Percentiles rank a stretch among this genome's conserved stretches.
These are phyloP conservation scores for Neelides folsomi DNA, from an alignment of 2,888 invertebrate genomes.

Conservation along the genomic window DNA sequence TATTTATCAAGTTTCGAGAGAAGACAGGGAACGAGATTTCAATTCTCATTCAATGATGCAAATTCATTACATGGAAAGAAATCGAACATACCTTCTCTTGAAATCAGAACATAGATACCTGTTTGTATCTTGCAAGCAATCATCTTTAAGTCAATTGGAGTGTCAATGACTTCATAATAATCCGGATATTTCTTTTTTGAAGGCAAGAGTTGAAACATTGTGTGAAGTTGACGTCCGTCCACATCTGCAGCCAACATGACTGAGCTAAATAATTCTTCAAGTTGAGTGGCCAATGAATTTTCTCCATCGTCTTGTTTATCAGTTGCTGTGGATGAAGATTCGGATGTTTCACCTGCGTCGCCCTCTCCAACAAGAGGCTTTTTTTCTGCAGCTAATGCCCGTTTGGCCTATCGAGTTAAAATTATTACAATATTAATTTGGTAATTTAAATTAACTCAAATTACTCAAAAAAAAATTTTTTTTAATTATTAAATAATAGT, in stretches of 20 bases:
- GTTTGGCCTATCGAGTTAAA: slow-evolving; percentile 24
- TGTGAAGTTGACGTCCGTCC: slow-evolving; percentile 65
- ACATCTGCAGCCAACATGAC: slow-evolving; percentile 75
- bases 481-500: too few species aligned
- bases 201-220: slow-evolving; percentile 80
- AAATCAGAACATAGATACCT: slow-evolving; percentile 10
- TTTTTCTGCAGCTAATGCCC: slow-evolving; percentile 36
- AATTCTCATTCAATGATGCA: too few species aligned
- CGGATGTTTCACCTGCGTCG: slow-evolving; percentile 52
- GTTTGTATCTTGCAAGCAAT: slow-evolving; percentile 84
- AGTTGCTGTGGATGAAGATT: slow-evolving; percentile 55
- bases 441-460: too few species aligned
- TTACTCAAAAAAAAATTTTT: too few species aligned
- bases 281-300: slow-evolving; percentile 41
- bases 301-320: slow-evolving; percentile 52
- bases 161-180: slow-evolving; percentile 85
- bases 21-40: too few species aligned
- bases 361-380: slow-evolving; percentile 41
- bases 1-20: too few species aligned
- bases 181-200: slow-evolving; percentile 86
- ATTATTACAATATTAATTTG: too few species aligned
- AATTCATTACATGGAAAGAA: too few species aligned
- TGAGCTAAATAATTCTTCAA: slow-evolving; percentile 77
- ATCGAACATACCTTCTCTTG: too few species aligned
- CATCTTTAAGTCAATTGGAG: slow-evolving; percentile 84